These are phyloP conservation scores for Heliocidaris tuberculata DNA, from an alignment of 35 echinoderm and acorn worm genomes.

Conservation along the genomic window DNA sequence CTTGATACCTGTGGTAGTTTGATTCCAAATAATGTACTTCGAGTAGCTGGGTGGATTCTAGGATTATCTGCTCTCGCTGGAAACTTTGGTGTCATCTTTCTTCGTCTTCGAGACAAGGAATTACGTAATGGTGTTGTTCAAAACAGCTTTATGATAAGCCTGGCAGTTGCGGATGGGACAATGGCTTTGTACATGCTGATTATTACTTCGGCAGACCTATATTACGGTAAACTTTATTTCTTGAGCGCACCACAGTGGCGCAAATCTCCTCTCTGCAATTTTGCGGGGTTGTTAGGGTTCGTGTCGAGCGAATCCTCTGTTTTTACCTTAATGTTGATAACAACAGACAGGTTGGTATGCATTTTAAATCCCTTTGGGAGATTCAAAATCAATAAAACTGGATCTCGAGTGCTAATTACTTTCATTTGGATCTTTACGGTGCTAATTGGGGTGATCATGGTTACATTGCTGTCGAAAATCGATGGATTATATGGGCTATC, in stretches of 20 bases:
- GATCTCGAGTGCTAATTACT: not conserved
- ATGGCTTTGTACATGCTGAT: slow-evolving; percentile 36
- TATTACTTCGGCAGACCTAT: not conserved
- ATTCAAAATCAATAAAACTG: not conserved
- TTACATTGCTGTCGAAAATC: not conserved
- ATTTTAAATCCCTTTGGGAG: not conserved
- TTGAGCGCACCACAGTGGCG: not conserved
- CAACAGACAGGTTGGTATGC: slow-evolving; percentile 32
- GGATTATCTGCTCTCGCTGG: slow-evolving; percentile 62
- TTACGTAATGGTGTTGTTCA: slow-evolving; percentile 40
- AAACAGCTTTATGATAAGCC: slow-evolving; percentile 52
- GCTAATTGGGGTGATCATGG: not conserved
- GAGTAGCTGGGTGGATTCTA: slow-evolving; percentile 59
- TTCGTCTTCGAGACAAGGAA: slow-evolving; percentile 44
- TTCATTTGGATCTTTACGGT: not conserved
- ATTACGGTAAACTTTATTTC: not conserved
- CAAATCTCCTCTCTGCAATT: not conserved
- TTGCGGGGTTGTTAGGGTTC: not conserved
- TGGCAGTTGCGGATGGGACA: not conserved
- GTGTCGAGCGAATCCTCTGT: slow-evolving; percentile 37
- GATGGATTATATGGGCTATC: not conserved
- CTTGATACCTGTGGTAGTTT: slow-evolving; percentile 15
- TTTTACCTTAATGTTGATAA: slow-evolving; percentile 15
- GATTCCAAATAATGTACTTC: slow-evolving; percentile 24
- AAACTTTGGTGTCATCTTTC: slow-evolving; percentile 64